Base-by-base conservation (phyloP, 2,113 vertebrate genomes). In the Collichthys lucidus region DNA sequence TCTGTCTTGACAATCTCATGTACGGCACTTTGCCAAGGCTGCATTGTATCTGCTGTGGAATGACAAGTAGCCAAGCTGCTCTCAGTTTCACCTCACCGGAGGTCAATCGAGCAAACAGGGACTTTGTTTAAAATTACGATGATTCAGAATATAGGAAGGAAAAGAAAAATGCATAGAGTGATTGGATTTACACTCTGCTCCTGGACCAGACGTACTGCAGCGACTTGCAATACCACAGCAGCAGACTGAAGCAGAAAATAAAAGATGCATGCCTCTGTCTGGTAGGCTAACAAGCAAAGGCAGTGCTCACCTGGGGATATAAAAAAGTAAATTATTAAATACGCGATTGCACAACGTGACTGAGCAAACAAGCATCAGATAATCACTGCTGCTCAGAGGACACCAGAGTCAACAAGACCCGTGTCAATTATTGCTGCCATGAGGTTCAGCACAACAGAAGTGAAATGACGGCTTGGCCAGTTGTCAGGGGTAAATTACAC, bases 71-170 rank as follows among this genome's bases (percentile, higher is more conserved):
- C 35, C 3, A 1, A 16, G 52, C 4, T 11, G 49, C 47, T 69
- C 69, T 40, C 53, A 4, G 46, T 17, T 17, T 84, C 57, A 70
- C 70, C 64, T 53, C 77, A 35, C 31, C 5, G 1, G 47, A 40
- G n/a, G 24, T 40, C 49, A 50, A 49, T 29, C 47, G 55, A 79
- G 31, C 42, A 49, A 74, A 69, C 42, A 17, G 55, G 11, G 77
- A 91, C 86, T 81, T 79, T 84, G 75, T 80, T 84, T 84, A 77
- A 86, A 86, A 84, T 91, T 75, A 91, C 85, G 82, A 63, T 63
- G 50, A 77, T 83, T 80, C 57, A 76, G 77, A 84, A 77, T 70
- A 65, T 15, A 40, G 47, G 22, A 2, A 49, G 40, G 62, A 20
- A 42, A 22, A 71, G 4, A 40, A 20, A 6, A 40, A 24, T 65